A percentile compares a stretch with the other conserved stretches of the same genome.
Conservation (phyloP, 2,888 invertebrate species). For the Drosophila sordidula region DNA sequence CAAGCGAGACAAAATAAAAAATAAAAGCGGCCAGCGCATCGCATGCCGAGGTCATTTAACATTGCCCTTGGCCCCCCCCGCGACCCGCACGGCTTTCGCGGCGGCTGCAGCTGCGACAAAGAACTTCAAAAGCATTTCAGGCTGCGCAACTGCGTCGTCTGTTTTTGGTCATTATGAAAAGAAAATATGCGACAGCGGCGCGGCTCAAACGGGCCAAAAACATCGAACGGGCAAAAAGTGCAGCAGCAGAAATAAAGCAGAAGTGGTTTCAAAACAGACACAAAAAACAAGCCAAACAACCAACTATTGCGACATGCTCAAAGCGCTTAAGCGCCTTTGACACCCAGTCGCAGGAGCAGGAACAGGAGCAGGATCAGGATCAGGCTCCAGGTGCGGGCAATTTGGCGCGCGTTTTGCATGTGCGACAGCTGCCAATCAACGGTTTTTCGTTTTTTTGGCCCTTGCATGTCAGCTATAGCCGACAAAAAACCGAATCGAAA, state of each 20-base stretch:
- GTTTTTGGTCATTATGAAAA: slow-evolving; percentile 78
- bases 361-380: not conserved
- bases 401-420: slow-evolving; percentile 55
- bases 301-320: slow-evolving; percentile 37
- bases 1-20: slow-evolving; percentile 44
- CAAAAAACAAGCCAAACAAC: not conserved
- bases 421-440: slow-evolving; percentile 73
- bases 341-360: slow-evolving; percentile 21
- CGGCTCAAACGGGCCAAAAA: slow-evolving; percentile 29
- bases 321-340: slow-evolving; percentile 70
- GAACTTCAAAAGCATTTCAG: slow-evolving; percentile 76
- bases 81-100: slow-evolving; percentile 6
- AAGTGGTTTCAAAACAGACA: not conserved
- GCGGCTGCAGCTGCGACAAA: slow-evolving; percentile 32
- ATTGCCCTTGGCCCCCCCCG: slow-evolving; percentile 52
- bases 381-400: slow-evolving; percentile 44
- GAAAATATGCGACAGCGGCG: slow-evolving; percentile 56
- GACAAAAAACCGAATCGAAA: not conserved
- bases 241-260: not conserved
- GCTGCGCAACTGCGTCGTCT: slow-evolving; percentile 46
- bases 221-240: slow-evolving; percentile 35
- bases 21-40: slow-evolving; percentile 37
- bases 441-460: slow-evolving; percentile 20
- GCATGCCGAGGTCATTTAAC: slow-evolving; percentile 63
- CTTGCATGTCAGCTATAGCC: slow-evolving; percentile 35